phyloP scores from a whole-genome alignment of 2,888 invertebrate genomes.

The Poecilus cupreus region DNA sequence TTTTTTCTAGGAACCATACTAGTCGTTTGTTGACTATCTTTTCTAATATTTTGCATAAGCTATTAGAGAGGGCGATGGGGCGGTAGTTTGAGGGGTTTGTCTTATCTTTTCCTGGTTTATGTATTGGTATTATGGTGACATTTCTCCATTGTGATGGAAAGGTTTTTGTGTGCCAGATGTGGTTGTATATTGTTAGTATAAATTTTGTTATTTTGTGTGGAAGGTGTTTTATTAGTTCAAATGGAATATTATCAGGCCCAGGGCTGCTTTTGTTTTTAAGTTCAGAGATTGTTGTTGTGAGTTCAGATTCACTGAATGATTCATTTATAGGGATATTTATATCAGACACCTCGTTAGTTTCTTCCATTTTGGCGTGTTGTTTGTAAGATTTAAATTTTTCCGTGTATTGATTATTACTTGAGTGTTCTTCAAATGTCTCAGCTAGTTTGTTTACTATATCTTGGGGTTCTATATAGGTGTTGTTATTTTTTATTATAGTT shows the following conservation, averaged over 20 bases:
- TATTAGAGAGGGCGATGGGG: neutral
- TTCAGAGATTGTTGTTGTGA: neutral
- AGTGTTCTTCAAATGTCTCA: neutral
- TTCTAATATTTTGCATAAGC: neutral
- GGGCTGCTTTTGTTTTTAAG: neutral
- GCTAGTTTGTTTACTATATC: neutral
- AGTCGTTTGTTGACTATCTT: conserved; percentile 19
- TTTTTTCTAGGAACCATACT: conserved; percentile 4
- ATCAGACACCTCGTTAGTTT: neutral
- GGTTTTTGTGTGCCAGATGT: neutral
- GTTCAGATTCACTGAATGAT: neutral
- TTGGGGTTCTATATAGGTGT: neutral
- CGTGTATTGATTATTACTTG: neutral
- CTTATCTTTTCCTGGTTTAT: conserved; percentile 5
- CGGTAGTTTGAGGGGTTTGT: neutral
- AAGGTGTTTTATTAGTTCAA: too few relatives aligned
- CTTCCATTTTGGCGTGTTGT: neutral
- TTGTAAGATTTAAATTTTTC: neutral
- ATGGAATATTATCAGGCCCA: conserved; percentile 1
- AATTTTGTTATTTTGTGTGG: too few relatives aligned
- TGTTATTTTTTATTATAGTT: neutral
- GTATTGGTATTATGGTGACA: neutral
- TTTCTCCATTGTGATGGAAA: neutral
- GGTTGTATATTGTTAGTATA: conserved; percentile 16
- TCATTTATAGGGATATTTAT: neutral